These are phyloP conservation scores for Chrysina gloriosa DNA, from an alignment of 2,888 invertebrate genomes.

Conservation along the genomic window DNA sequence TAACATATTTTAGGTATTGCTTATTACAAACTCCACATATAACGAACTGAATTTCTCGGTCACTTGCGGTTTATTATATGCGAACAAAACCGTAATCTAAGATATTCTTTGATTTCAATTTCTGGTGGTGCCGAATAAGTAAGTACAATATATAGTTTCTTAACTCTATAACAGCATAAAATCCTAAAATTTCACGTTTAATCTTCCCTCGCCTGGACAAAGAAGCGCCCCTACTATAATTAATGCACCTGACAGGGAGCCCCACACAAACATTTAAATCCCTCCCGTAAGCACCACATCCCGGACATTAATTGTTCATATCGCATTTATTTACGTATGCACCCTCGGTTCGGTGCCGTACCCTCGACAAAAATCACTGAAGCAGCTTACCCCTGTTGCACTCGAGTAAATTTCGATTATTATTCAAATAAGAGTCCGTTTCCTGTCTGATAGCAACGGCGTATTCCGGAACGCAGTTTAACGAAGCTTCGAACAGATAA, in stretches of 20 bases:
- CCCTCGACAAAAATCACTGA: slow-evolving; percentile 40
- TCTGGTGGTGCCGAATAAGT: too few species aligned
- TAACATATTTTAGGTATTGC: too few species aligned
- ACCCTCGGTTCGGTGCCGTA: slow-evolving; percentile 31
- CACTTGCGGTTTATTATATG: too few species aligned
- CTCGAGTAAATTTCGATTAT: slow-evolving; percentile 41
- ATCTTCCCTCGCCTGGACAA: background rate
- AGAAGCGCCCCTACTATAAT: slow-evolving; percentile 16
- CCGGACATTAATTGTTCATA: slow-evolving; percentile 37
- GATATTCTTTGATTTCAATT: too few species aligned
- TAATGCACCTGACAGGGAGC: slow-evolving; percentile 31
- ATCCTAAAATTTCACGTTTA: slow-evolving; percentile 2
- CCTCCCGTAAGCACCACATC: slow-evolving; percentile 24
- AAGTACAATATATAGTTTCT: background rate
- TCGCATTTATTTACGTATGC: slow-evolving; percentile 36
- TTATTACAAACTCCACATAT: too few species aligned
- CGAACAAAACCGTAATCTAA: too few species aligned
- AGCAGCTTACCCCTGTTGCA: slow-evolving; percentile 39
- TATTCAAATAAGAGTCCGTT: slow-evolving; percentile 41
- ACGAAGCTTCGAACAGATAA: slow-evolving; percentile 18
- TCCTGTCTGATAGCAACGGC: slow-evolving; percentile 38
- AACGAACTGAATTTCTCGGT: too few species aligned
- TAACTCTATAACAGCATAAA: background rate
- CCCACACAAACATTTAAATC: slow-evolving; percentile 29
- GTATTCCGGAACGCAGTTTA: slow-evolving; percentile 10